Evolutionary conservation across 2,113 vertebrate species (phyloP), one percentile per base, ranked within the genome.

Genomic region (Verasper variegatus): DNA sequence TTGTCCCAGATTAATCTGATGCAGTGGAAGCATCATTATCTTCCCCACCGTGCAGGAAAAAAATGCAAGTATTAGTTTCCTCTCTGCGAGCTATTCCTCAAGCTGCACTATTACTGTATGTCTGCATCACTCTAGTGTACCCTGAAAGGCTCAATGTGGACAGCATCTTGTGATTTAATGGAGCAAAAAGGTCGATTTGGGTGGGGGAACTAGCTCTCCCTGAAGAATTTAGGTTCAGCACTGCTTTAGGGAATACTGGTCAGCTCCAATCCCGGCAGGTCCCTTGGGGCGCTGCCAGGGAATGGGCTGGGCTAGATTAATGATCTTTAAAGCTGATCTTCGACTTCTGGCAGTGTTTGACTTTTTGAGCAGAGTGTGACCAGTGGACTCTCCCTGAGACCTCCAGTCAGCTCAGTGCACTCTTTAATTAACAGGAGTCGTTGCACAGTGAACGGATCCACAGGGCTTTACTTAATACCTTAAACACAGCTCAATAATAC

Each of bases 341-440:
- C 66, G 82, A 81, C 79, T 80, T 84, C 71, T 81, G 83, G 84
- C 82, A 85, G 80, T 71, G 71, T 87, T 86, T 81, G 80, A 88
- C 88, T 83, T 69, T 87, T 80, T 82, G 77, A 86, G 78, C 61
- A 0, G 51, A 64, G 58, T 80, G 81, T 80, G 86, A 84, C 80
- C 81, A 65, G 79, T 40, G 59, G 61, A 68, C 69, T 84, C 74
- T 88, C 89, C 89, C 8, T 3, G 86, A 78, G 89, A 85, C 75
- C 73, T 51, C 49, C 45, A 60, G 74, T 68, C 71, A 52, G 80
- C 88, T 92, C 86, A 86, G 83, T 82, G 82, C 86, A 80, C 86
- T 88, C 89, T 90, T 82, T 92, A 91, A 93, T 94, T 93, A 94
- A 90, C 79, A 87, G 85, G 88, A 93, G 93, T 94, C 89, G 90